phyloP scores from a whole-genome alignment of 2,113 vertebrate genomes.

The Cheirogaleus medius region DNA sequence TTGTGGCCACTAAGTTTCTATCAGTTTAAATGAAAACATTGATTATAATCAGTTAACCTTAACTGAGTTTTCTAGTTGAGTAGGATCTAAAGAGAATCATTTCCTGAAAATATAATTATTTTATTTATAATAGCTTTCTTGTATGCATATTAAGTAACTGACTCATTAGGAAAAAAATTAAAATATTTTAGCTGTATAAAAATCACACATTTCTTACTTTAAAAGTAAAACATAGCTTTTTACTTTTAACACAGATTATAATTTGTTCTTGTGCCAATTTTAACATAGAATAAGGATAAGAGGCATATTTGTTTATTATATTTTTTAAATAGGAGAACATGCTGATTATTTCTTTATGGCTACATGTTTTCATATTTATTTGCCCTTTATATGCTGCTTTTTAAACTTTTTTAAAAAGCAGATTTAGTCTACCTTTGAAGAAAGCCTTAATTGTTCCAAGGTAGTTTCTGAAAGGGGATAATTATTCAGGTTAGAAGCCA shows the following conservation, averaged over 20 bases:
- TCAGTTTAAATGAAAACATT: background rate
- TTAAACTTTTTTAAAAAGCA: constrained; percentile 10
- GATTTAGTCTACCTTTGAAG: background rate
- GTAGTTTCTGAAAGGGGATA: background rate
- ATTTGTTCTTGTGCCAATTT: background rate
- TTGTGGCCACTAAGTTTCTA: background rate
- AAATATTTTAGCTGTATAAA: background rate
- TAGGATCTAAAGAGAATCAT: background rate
- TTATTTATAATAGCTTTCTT: constrained; percentile 19
- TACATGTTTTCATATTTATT: background rate
- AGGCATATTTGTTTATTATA: background rate
- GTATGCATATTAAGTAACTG: background rate
- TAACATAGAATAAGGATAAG: background rate
- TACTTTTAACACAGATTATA: background rate
- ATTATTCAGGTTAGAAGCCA: background rate
- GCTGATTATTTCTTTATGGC: background rate
- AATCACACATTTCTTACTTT: background rate
- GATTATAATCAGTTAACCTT: background rate
- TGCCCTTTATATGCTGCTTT: background rate
- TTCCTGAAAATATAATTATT: constrained; percentile 18
- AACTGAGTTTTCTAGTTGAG: background rate
- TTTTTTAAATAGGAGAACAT: background rate
- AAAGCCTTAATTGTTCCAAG: background rate
- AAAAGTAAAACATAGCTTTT: background rate
- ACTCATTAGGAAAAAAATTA: background rate